phyloP scores from a whole-genome alignment of 2,113 vertebrate genomes.

The Cyanocitta stelleri region DNA sequence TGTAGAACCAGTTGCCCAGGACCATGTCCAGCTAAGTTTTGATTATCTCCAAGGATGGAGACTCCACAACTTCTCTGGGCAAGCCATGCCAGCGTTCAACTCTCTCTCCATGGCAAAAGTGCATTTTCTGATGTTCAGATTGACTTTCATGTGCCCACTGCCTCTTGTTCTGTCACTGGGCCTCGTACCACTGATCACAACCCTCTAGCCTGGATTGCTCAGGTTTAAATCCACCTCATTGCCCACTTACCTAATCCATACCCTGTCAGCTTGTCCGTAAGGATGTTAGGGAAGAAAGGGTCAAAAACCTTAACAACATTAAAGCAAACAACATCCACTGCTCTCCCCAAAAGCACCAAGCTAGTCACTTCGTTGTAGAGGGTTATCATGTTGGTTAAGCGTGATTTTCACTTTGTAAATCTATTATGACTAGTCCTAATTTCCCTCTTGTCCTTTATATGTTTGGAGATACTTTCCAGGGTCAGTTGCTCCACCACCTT shows the following conservation, averaged over 20 bases:
- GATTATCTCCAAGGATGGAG: not conserved
- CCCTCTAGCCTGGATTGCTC: not conserved
- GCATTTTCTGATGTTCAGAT: not conserved
- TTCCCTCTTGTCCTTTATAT: not conserved
- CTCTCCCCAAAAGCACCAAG: not conserved
- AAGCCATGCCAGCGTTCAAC: not conserved
- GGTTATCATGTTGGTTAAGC: not conserved
- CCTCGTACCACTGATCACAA: not conserved
- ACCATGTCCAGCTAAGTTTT: rapidly evolving
- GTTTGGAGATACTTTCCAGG: not conserved
- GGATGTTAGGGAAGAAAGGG: not conserved
- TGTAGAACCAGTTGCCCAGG: rapidly evolving
- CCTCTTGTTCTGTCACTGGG: not conserved
- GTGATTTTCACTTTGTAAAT: not conserved
- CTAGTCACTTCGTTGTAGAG: not conserved
- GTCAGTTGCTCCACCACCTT: not conserved
- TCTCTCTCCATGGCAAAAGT: not conserved
- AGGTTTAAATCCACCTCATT: not conserved
- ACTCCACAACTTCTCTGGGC: not conserved
- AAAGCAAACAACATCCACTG: not conserved
- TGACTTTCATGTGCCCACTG: not conserved
- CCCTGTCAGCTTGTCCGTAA: not conserved
- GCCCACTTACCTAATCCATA: not conserved
- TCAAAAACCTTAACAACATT: not conserved
- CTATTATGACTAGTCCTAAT: not conserved